These are phyloP conservation scores for Peromyscus aztecus DNA, from an alignment of 2,797 vertebrate genomes.

Conservation along the genomic window DNA sequence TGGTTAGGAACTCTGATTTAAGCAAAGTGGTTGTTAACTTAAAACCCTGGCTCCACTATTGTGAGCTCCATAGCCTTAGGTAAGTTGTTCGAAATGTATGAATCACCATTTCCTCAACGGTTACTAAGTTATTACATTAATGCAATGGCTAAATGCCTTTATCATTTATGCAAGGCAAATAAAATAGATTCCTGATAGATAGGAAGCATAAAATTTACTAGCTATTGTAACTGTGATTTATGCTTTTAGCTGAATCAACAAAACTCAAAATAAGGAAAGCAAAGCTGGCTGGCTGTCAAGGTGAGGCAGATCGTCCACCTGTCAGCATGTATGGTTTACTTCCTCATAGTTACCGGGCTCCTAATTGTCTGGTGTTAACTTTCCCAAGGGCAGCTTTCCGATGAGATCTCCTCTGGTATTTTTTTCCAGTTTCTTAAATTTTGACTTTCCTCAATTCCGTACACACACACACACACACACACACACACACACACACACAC, in stretches of 20 bases:
- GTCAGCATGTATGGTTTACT: not conserved
- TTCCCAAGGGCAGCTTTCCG: not conserved
- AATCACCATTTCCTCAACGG: not conserved
- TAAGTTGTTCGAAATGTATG: slow-evolving; percentile 43
- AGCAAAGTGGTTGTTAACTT: not conserved
- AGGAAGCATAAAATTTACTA: not conserved
- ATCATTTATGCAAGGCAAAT: not conserved
- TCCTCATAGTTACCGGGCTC: not conserved
- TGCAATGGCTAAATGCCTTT: not conserved
- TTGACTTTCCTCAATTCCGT: not conserved
- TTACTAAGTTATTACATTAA: slow-evolving; percentile 18
- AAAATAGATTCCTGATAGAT: not conserved
- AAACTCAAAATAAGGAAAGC: not conserved
- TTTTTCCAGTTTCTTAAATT: not conserved
- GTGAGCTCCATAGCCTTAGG: not conserved
- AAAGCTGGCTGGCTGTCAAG: not conserved
- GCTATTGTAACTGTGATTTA: not conserved
- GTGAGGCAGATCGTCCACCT: not conserved
- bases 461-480: not conserved
- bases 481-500: not conserved
- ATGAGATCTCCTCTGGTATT: not conserved
- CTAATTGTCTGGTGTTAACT: not conserved
- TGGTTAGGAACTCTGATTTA: slow-evolving; percentile 12
- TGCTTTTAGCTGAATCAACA: not conserved
- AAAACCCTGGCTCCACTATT: not conserved